Conservation (phyloP, 2,113 vertebrate genomes). For the Mesocricetus auratus region DNA sequence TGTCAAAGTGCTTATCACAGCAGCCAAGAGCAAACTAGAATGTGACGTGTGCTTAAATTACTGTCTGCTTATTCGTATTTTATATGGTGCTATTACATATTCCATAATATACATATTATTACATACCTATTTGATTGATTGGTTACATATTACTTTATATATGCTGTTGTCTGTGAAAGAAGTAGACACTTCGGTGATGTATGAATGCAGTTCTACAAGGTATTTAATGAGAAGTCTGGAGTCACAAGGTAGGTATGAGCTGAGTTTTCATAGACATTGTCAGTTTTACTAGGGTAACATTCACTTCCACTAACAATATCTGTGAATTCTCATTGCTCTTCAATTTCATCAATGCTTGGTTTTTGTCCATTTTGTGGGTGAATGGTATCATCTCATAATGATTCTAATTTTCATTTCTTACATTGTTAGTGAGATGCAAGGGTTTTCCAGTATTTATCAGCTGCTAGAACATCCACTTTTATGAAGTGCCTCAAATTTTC, state of each 20-base stretch:
- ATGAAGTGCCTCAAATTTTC: not conserved
- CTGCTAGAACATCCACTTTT: not conserved
- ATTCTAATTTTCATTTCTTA: not conserved
- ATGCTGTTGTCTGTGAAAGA: not conserved
- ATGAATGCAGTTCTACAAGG: not conserved
- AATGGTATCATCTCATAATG: not conserved
- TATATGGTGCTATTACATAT: not conserved
- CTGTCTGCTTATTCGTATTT: slow-evolving; percentile 4
- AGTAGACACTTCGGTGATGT: not conserved
- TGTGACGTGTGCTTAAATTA: too few species aligned
- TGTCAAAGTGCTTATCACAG: too few species aligned
- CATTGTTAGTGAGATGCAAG: not conserved
- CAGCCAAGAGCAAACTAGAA: too few species aligned
- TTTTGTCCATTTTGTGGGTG: not conserved
- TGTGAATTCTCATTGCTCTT: not conserved
- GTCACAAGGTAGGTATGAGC: rapidly evolving
- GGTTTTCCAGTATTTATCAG: not conserved
- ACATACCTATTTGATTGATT: not conserved
- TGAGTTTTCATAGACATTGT: too few species aligned
- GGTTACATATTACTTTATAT: not conserved
- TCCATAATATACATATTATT: not conserved
- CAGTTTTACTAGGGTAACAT: not conserved
- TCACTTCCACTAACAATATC: not conserved
- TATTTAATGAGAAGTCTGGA: not conserved
- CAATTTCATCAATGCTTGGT: not conserved